phyloP scores from a whole-genome alignment of 2,113 vertebrate species.

The Addax nasomaculatus region DNA sequence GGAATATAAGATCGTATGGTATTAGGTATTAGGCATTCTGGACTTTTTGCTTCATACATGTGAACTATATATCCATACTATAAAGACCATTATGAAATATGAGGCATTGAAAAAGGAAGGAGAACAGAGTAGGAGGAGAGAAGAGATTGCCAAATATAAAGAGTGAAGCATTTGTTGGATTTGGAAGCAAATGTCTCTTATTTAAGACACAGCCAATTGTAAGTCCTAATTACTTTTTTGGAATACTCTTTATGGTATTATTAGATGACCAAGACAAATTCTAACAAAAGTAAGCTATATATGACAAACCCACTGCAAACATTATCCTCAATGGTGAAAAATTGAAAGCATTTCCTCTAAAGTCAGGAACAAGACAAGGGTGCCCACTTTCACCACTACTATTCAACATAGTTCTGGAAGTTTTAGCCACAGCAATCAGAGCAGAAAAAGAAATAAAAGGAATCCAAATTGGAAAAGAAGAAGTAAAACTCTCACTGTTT shows the following conservation, averaged over 20 bases:
- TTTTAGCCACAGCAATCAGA: too few species aligned
- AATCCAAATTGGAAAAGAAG: too few species aligned
- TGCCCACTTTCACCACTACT: too few species aligned
- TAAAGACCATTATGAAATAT: not conserved
- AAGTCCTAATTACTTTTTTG: not conserved
- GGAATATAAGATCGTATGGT: too few species aligned
- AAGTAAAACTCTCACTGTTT: too few species aligned
- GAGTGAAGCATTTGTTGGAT: not conserved
- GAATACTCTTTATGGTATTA: not conserved
- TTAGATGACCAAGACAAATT: not conserved
- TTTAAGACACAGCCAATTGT: not conserved
- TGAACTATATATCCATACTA: not conserved
- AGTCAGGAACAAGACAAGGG: too few species aligned
- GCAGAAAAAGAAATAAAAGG: too few species aligned
- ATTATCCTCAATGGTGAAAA: too few species aligned
- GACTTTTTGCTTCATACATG: not conserved
- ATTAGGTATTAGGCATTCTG: not conserved
- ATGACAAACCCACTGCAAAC: too few species aligned
- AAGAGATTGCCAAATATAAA: not conserved
- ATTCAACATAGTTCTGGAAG: too few species aligned
- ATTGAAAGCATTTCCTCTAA: too few species aligned
- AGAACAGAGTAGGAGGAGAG: not conserved
- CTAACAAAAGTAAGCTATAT: not conserved
- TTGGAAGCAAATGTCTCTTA: not conserved
- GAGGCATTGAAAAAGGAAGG: not conserved